phyloP scores from a whole-genome alignment of 2,113 vertebrate species.

The Sphaerodactylus townsendi region DNA sequence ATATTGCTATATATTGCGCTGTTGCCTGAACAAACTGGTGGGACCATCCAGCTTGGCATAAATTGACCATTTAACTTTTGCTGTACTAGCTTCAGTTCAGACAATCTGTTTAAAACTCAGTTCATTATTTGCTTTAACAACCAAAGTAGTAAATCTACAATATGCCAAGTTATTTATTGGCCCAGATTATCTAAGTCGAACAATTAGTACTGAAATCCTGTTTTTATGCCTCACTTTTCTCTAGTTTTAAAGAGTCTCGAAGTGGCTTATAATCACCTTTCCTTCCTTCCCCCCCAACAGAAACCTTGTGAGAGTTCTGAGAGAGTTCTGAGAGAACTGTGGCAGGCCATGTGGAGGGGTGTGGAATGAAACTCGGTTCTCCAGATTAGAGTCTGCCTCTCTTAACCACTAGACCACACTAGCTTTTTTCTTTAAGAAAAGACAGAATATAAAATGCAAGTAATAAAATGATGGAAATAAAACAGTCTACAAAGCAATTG shows the following conservation, averaged over 20 bases:
- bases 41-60: neutral
- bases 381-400: too few species aligned
- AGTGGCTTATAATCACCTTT: too few species aligned
- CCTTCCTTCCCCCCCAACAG: too few species aligned
- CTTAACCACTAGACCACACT: too few species aligned
- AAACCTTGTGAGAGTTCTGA: too few species aligned
- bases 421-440: slow-evolving; percentile 8
- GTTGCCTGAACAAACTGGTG: neutral
- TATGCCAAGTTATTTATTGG: neutral
- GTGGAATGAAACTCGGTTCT: too few species aligned
- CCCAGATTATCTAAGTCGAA: slow-evolving; percentile 3
- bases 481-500: slow-evolving; percentile 17
- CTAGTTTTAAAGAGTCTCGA: neutral
- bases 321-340: too few species aligned
- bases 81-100: neutral
- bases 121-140: neutral
- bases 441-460: slow-evolving; percentile 32
- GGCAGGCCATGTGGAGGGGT: too few species aligned
- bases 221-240: too few species aligned
- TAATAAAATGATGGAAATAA: slow-evolving; percentile 24
- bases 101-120: slow-evolving; percentile 5
- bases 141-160: slow-evolving; percentile 1
- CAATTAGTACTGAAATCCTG: slow-evolving; percentile 17
- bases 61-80: neutral
- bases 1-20: too few species aligned